phyloP scores from a whole-genome alignment of 2,797 vertebrate species.

The Bradypus variegatus region DNA sequence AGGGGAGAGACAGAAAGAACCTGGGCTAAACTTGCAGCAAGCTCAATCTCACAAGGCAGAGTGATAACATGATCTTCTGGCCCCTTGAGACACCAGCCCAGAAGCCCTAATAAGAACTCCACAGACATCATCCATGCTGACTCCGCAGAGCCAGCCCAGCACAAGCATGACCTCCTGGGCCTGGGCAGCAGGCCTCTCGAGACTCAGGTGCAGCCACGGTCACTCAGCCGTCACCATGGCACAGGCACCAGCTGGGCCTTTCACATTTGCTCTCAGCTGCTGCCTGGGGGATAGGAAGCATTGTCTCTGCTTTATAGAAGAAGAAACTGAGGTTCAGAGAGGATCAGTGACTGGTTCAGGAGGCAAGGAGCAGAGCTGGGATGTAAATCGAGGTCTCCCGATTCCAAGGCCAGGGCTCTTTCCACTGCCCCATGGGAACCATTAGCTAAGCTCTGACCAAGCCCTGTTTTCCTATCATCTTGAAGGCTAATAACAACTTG shows the following conservation, averaged over 20 bases:
- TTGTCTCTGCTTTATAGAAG: neutral
- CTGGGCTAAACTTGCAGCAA: neutral
- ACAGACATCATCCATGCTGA: neutral
- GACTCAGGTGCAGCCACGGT: neutral
- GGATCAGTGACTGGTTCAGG: neutral
- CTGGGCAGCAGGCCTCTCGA: neutral
- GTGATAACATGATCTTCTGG: neutral
- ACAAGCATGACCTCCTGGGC: neutral
- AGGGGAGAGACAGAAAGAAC: neutral
- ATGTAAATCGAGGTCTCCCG: neutral
- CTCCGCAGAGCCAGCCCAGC: neutral
- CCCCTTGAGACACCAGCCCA: neutral
- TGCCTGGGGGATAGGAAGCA: neutral
- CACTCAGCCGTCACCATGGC: neutral
- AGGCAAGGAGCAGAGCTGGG: neutral
- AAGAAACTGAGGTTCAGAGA: neutral
- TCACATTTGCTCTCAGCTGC: neutral
- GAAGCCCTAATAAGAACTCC: neutral
- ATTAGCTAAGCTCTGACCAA: neutral
- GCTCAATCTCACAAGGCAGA: neutral
- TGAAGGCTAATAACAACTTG: neutral
- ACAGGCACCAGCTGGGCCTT: neutral
- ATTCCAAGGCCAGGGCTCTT: neutral
- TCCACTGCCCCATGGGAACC: fast-evolving
- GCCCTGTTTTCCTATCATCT: neutral